Conservation (phyloP, 1,140 invertebrate genomes). For the Ceratina calcarata region DNA sequence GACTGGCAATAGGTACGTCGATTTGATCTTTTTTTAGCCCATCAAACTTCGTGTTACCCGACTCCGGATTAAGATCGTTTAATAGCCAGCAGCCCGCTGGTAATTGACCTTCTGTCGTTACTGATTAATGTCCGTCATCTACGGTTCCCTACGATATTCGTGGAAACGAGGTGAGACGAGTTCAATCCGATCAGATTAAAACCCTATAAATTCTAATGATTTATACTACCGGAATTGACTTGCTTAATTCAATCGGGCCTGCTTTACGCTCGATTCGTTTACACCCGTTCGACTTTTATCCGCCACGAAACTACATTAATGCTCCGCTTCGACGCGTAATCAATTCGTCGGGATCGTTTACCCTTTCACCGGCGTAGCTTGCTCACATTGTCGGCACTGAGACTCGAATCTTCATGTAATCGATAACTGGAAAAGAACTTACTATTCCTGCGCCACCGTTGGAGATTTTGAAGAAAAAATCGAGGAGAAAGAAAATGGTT, state of each 20-base stretch:
- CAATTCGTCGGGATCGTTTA: neutral
- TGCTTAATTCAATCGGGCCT: neutral
- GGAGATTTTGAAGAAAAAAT: neutral
- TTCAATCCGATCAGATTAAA: conserved; percentile 16
- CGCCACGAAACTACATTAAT: neutral
- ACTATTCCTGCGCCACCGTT: neutral
- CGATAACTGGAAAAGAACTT: neutral
- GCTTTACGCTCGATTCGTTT: neutral
- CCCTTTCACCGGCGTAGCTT: too few relatives aligned
- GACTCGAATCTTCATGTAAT: neutral
- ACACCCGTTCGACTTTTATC: neutral
- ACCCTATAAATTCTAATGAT: conserved; percentile 37
- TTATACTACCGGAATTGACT: conserved; percentile 28
- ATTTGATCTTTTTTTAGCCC: conserved; percentile 14
- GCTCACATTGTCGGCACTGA: too few relatives aligned
- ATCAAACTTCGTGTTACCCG: conserved; percentile 17
- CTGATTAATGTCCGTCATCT: conserved; percentile 39
- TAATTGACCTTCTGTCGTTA: conserved; percentile 41
- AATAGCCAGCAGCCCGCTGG: conserved; percentile 25
- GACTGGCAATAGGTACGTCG: neutral
- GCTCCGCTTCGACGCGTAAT: neutral
- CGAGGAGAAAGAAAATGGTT: neutral
- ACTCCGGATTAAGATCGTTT: conserved; percentile 17
- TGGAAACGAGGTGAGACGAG: conserved; percentile 25
- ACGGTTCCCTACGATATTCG: conserved; percentile 3